Base-by-base conservation (phyloP, 2,797 vertebrate genomes). In the Salarias fasciatus region DNA sequence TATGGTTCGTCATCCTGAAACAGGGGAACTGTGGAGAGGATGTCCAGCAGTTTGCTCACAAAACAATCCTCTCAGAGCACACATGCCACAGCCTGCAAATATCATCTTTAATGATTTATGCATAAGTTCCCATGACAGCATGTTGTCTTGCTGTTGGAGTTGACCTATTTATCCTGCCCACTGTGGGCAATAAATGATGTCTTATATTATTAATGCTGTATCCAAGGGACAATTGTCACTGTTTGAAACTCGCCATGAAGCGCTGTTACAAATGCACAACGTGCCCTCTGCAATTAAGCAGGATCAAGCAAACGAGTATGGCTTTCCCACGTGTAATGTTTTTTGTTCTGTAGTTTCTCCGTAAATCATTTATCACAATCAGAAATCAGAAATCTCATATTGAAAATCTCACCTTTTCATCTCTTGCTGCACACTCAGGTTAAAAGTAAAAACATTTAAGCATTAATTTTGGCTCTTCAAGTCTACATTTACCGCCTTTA, bases 141-240 rank as follows among this genome's bases (percentile, higher is more conserved):
- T 53, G 65, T 57, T 79, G 24, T 64, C 42, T 75, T 44, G 63
- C 52, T 69, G 49, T 44, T 61, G 29, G 63, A 61, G 52, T 30
- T 80, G 78, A 77, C 77, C 81, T 70, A 81, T 75, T 85, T 82
- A 71, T 76, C 51, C 62, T 28, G 5, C 44, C 40, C 47, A 77
- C 72, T 69, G 60, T 49, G 30, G 63, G 58, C 49, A 63, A 56
- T 73, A 82, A 72, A 63, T 66, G 3, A 60, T 76, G 62, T 77
- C 59, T 82, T 80, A 59, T 80, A 51, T 81, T 72, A 81, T 72
- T 77, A 65, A 82, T 11, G 2, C 13, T 36, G 31, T 70, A 56
- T 76, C 72, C 29, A 4, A 68, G 72, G 67, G 72, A 77, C 63
- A 72, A 61, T 71, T 61, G 47, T 56, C 60, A 65, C 46, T 36